These are phyloP conservation scores for Phoeniculus purpureus DNA, from an alignment of 2,797 vertebrate genomes.

Conservation along the genomic window DNA sequence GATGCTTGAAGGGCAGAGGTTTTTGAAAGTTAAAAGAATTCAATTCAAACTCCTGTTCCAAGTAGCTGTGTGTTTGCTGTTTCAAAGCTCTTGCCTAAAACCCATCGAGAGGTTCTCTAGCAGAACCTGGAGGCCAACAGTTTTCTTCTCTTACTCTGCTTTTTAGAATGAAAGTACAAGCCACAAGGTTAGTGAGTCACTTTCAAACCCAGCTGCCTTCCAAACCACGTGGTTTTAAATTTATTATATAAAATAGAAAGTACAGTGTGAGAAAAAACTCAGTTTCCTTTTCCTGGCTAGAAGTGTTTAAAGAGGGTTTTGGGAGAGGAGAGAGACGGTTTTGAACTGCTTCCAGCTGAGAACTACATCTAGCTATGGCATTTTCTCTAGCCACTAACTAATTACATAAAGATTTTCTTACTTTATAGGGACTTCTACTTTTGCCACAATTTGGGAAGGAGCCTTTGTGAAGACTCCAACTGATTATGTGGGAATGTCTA, in stretches of 20 bases:
- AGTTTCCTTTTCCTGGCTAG: not conserved
- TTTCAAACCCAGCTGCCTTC: not conserved
- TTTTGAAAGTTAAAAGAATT: not conserved
- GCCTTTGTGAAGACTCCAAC: not conserved
- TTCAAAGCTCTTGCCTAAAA: not conserved
- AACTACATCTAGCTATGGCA: not conserved
- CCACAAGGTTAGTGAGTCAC: not conserved
- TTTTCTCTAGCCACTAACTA: not conserved
- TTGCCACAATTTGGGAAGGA: not conserved
- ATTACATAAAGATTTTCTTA: not conserved
- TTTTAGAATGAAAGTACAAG: not conserved
- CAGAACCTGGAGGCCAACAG: not conserved
- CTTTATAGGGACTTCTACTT: not conserved
- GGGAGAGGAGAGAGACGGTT: not conserved
- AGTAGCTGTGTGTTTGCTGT: not conserved
- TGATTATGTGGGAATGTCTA: not conserved
- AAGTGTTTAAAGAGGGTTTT: not conserved
- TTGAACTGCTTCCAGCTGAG: not conserved
- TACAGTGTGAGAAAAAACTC: not conserved
- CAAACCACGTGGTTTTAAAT: not conserved
- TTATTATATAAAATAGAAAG: not conserved
- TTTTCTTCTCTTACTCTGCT: not conserved
- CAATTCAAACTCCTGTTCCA: not conserved
- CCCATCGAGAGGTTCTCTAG: not conserved
- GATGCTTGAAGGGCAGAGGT: not conserved